Conservation (phyloP, 2,888 invertebrate genomes). For the Cynaeus angustus region DNA sequence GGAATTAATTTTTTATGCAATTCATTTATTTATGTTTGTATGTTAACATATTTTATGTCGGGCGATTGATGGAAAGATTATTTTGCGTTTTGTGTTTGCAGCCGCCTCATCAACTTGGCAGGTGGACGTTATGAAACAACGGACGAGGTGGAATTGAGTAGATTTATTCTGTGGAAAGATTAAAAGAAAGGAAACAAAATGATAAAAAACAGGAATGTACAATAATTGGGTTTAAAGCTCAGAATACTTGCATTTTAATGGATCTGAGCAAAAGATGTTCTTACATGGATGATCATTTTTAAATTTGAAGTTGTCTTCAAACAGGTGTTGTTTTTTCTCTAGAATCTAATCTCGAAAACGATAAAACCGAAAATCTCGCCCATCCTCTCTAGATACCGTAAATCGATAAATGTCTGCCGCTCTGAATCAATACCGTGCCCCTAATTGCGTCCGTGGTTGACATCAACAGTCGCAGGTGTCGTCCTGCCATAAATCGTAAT, state of each 20-base stretch:
- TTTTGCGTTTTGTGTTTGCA: conserved; percentile 23
- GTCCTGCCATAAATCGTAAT: conserved; percentile 49
- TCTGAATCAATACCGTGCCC: conserved; percentile 39
- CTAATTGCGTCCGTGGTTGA: conserved; percentile 49
- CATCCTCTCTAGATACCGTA: conserved; percentile 23
- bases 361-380: conserved; percentile 11
- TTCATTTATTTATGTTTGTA: neutral
- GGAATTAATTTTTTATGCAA: conserved; percentile 8
- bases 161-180: conserved; percentile 11
- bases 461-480: conserved; percentile 52
- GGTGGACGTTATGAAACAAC: conserved; percentile 19
- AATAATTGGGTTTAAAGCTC: no score
- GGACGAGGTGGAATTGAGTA: conserved; percentile 7
- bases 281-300: no score
- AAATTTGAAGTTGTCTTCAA: neutral
- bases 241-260: no score
- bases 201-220: no score
- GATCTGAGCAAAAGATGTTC: no score
- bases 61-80: conserved; percentile 27
- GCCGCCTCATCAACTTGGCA: conserved; percentile 35
- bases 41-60: conserved; percentile 20
- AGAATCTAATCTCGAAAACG: conserved; percentile 4
- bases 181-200: neutral
- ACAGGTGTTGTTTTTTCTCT: conserved; percentile 1
- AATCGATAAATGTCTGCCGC: conserved; percentile 27